Base-by-base conservation (phyloP, 2,113 vertebrate genomes). In the Morone chrysops region DNA sequence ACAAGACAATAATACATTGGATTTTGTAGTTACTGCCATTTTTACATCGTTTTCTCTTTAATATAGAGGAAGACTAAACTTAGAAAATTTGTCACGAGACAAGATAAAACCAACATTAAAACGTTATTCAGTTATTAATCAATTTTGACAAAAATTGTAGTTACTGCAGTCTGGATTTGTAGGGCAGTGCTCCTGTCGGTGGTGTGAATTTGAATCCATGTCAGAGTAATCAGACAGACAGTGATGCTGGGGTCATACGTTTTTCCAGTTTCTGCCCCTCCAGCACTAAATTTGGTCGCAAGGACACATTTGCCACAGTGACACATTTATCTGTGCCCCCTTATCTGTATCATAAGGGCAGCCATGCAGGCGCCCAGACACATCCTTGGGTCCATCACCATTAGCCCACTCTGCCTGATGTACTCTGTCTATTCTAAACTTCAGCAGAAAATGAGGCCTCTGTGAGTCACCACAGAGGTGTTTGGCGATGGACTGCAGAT, bases 401-500 rank as follows among this genome's bases (percentile, higher is more conserved):
- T 53, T n/a, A 54, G n/a, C 20, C 48, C 31, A 59, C 18, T 50
- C 8, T 59, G 51, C 53, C 51, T 6, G 53, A 45, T 20, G 9
- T 9, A 7, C 50, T 56, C 41, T 22, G 47, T 69, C n/a, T 31
- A 22, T 12, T 69, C 38, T 71, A 62, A 81, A 75, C 47, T 47
- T 41, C 6, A 43, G 20, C 11, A 11, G 41, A 25, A 13, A 50
- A 59, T 31, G 25, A 13, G 38, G 9, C 41, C 50, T 47, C 69
- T 57, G 57, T 47, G 69, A 48, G 20, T 50, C 25, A 53, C 20
- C 53, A 1, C 25, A 51, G 60, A 48, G 9, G 16, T 22, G 43
- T 41, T 69, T 25, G 12, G n/a, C 36, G 47, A 70, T 16, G 57
- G 57, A 59, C 7, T 50, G 9, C 43, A 74, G 8, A 47, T 56